Evolutionary conservation across 2,113 vertebrate species (phyloP).

Genomic region (Bujurquina vittata): DNA sequence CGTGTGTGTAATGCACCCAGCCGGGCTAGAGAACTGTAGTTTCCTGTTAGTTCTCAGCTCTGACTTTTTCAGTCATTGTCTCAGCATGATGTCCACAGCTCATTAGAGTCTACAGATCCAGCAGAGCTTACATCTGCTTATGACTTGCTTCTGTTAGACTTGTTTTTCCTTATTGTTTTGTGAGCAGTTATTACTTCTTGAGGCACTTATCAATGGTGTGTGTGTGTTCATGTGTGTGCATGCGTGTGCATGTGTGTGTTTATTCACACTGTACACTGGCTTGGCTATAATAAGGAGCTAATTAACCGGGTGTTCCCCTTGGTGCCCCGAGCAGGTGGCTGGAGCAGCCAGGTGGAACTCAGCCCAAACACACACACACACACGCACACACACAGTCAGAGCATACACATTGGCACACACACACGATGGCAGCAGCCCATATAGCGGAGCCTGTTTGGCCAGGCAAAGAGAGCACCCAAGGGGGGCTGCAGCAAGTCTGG

Average conservation of each 20-base stretch:
- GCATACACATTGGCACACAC: conserved; percentile 14
- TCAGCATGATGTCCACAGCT: conserved; percentile 48
- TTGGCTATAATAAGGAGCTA: conserved; percentile 74
- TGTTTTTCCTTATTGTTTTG: conserved; percentile 16
- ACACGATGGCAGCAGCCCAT: conserved; percentile 50
- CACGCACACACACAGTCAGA: conserved; percentile 23
- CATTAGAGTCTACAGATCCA: conserved; percentile 24
- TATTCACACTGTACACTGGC: conserved; percentile 34
- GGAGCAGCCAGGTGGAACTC: conserved; percentile 68
- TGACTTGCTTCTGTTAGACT: not conserved
- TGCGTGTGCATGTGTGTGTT: conserved; percentile 29
- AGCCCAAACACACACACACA: conserved; percentile 53
- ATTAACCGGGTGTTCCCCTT: conserved; percentile 74
- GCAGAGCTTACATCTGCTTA: conserved; percentile 25
- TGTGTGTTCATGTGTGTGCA: conserved; percentile 17
- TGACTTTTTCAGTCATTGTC: conserved; percentile 30
- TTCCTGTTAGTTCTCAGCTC: conserved; percentile 21
- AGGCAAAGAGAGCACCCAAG: conserved; percentile 38
- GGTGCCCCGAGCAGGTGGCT: conserved; percentile 76
- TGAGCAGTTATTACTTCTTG: conserved; percentile 4
- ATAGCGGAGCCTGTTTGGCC: conserved; percentile 53
- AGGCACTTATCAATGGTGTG: not conserved
- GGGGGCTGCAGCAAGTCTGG: conserved; percentile 63
- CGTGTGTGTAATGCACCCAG: conserved; percentile 9
- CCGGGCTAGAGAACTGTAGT: conserved; percentile 4